Evolutionary conservation across 2,113 vertebrate species (phyloP), one percentile per base, ranked within the genome.

Genomic region (Mormoops blainvillei): DNA sequence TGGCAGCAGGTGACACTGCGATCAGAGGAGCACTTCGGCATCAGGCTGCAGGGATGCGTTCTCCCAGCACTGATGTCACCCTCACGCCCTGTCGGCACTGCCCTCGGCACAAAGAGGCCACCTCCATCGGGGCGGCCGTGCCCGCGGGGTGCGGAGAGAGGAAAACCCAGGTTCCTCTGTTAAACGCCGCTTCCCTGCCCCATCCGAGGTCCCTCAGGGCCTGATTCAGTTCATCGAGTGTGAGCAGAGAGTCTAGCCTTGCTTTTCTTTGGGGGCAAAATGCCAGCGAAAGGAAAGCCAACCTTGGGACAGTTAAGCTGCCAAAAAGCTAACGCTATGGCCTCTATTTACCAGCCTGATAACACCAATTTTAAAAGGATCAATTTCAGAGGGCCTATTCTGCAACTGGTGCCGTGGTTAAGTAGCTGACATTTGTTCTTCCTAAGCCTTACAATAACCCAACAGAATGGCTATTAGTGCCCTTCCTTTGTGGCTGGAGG

Each of bases 221-320:
- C 41, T 74, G 83, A 94, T 94, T 93, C 88, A 86, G 68, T 67
- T 91, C 86, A 82, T 83, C 88, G 88, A 77, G 67, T 11, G n/a
- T 14, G 26, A 71, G 45, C 68, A 50, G 67, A 89, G 41, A 94
- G 87, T 78, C 48, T 48, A 82, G 41, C 22, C 36, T 41, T 83
- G 77, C 48, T 87, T 80, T 93, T 71, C 45, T 61, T 61, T 83
- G 54, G 73, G 77, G 67, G 33, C 43, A 45, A 73, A n/a, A 83
- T 24, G 61, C 45, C 91, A 91, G 8, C 3, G 31, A 26, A 78
- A 58, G 43, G 71, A 65, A 76, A 83, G 61, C 38, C 38, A 65
- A 63, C 14, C 24, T 22, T 54, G 22, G 13, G 76, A 82, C 18
- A 90, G 38, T 0, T n/a, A 13, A 81, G 10, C 68, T 73, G 71